These are phyloP conservation scores for Lithobates sylvaticus DNA, from an alignment of 2,797 vertebrate species.

Conservation along the genomic window DNA sequence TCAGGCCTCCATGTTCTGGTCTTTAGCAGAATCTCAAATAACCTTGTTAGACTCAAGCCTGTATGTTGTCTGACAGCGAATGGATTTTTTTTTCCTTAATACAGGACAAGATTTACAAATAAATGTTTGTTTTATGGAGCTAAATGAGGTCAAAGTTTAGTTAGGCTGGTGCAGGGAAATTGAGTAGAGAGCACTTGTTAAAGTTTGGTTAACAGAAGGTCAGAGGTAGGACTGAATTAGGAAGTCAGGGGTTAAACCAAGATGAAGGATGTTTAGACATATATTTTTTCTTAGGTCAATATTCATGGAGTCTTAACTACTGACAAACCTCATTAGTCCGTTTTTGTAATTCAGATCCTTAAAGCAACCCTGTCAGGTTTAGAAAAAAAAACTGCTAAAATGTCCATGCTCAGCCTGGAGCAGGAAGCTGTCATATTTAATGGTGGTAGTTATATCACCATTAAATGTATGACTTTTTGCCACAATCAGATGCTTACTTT, in stretches of 20 bases:
- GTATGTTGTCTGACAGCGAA: slow-evolving; percentile 24
- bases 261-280: not conserved
- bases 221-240: slow-evolving; percentile 11
- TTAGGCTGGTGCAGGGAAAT: not conserved
- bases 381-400: not conserved
- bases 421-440: too few species aligned
- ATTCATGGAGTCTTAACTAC: not conserved
- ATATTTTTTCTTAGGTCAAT: not conserved
- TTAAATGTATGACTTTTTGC: too few species aligned
- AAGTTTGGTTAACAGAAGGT: slow-evolving; percentile 11
- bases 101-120: slow-evolving; percentile 16
- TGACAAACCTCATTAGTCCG: not conserved
- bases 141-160: slow-evolving; percentile 17
- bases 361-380: not conserved
- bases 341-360: not conserved
- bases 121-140: slow-evolving; percentile 8
- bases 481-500: too few species aligned
- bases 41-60: slow-evolving; percentile 52
- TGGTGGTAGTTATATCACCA: too few species aligned
- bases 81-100: slow-evolving; percentile 28
- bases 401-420: not conserved
- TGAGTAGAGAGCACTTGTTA: not conserved
- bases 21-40: slow-evolving; percentile 57
- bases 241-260: not conserved
- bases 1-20: slow-evolving; percentile 54